Base-by-base conservation (phyloP, 2,888 invertebrate species). In the Eledone cirrhosa region DNA sequence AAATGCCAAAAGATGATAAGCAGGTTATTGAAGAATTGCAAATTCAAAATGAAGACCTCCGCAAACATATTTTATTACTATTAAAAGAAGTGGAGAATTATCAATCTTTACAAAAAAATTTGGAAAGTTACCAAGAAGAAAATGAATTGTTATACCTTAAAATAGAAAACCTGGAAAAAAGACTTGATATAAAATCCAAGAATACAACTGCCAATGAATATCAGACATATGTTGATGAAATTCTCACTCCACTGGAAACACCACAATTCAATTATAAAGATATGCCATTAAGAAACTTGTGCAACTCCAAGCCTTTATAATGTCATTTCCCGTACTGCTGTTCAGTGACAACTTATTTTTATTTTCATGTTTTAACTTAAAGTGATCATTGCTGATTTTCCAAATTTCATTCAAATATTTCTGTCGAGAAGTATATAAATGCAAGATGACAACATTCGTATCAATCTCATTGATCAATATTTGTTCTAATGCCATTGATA, bases 221-320 rank as follows among this genome's bases (percentile, higher is more conserved):
- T 83, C 29, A 82, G 81, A 88, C 90, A 22, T 84, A 93, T 79
- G 93, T 93, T 48, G 90, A 92, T 0, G 88, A 93, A 69, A 92
- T 93, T 48, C 79, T 89, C 77, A 88, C 89, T 78, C 93, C 94
- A 13, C 90, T 94, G n/a, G 93, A 93, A 89, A 92, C 93, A 91
- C 93, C 93, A 29, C 91, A 91, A 78, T 93, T 93, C 86, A 93
- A 93, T 86, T 93, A 92, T 86, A 85, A 86, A 80, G 80, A 41
- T 41, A 31, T 72, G 22, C 29, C 31, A 22, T 41, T 72, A 41
- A 31, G 72, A n/a, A 31, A 4, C 5, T 41, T 72, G n/a, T 72
- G 72, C 22, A 72, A 31, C 13, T n/a, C 72, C n/a, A 29, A 41
- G 41, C 41, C 41, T 41, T 41, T 41, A 41, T 41, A 41, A 11